Evolutionary conservation across 2,797 vertebrate species (phyloP).

Genomic region (Paedocypris micromegethes): DNA sequence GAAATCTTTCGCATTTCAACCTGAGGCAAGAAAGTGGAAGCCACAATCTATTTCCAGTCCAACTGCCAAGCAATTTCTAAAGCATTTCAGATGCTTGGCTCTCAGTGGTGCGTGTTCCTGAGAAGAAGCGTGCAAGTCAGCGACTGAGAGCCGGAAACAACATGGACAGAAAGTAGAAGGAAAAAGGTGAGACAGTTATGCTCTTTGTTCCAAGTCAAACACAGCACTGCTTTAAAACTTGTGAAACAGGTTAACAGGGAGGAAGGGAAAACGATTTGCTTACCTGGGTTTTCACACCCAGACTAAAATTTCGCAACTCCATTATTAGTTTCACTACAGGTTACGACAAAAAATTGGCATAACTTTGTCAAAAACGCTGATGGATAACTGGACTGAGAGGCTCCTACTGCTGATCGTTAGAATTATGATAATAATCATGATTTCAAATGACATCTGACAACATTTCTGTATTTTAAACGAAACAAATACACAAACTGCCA

Average conservation of each 20-base stretch:
- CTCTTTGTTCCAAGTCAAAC: slow-evolving; percentile 14
- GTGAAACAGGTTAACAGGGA: neutral
- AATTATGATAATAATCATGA: too few species aligned
- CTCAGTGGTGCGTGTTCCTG: neutral
- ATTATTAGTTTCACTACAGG: too few species aligned
- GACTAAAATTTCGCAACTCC: too few species aligned
- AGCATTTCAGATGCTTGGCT: slow-evolving; percentile 28
- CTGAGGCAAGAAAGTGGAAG: slow-evolving; percentile 30
- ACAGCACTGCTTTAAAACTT: neutral
- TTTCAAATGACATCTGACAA: too few species aligned
- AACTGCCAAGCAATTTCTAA: slow-evolving; percentile 35
- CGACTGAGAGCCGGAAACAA: neutral
- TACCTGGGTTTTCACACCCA: too few species aligned
- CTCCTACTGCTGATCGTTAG: too few species aligned
- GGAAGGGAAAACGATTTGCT: neutral
- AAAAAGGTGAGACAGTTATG: slow-evolving; percentile 13
- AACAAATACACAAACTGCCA: too few species aligned
- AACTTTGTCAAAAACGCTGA: too few species aligned
- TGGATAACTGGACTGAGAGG: too few species aligned
- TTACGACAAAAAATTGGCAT: too few species aligned
- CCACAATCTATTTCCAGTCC: slow-evolving; percentile 39
- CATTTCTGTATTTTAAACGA: too few species aligned
- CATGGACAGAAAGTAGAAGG: slow-evolving; percentile 1
- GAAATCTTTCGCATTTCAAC: slow-evolving; percentile 39
- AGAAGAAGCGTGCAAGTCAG: neutral